Conservation (phyloP, 1,140 invertebrate species). For the Cecropterus lyciades region DNA sequence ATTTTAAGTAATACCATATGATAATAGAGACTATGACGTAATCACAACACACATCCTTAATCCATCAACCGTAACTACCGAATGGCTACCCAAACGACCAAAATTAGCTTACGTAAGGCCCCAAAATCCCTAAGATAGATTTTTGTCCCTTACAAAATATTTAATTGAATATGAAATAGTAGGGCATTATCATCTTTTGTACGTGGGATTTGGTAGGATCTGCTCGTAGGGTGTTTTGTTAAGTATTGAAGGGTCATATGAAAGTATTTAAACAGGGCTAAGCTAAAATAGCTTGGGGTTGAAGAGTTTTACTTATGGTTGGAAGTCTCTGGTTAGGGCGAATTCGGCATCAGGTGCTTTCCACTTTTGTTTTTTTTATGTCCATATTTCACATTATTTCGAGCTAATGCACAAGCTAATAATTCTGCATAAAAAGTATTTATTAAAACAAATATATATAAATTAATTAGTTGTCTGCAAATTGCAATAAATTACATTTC, state of each 20-base stretch:
- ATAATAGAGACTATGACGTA: too few relatives aligned
- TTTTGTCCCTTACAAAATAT: constrained; percentile 77
- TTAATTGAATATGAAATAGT: constrained; percentile 82
- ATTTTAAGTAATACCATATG: too few relatives aligned
- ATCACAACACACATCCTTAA: background rate
- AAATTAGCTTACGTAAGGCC: constrained; percentile 52
- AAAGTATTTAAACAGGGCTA: constrained; percentile 74
- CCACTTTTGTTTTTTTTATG: too few relatives aligned
- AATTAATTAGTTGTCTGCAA: too few relatives aligned
- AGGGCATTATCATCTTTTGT: constrained; percentile 78
- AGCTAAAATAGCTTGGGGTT: constrained; percentile 57
- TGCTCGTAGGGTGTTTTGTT: constrained; percentile 60
- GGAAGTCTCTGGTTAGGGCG: constrained; percentile 5
- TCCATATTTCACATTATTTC: too few relatives aligned
- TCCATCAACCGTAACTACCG: constrained; percentile 6
- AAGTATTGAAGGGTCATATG: constrained; percentile 71
- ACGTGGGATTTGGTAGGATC: constrained; percentile 68
- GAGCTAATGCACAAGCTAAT: too few relatives aligned
- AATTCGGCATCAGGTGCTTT: constrained; percentile 47
- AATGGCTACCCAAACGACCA: constrained; percentile 38
- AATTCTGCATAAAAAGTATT: too few relatives aligned
- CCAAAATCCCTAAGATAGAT: constrained; percentile 63
- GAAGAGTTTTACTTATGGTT: constrained; percentile 37
- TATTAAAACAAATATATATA: too few relatives aligned
- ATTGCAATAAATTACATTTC: too few relatives aligned